Evolutionary conservation across 1,140 invertebrate genomes (phyloP).

Genomic region (Pogonus chalceus): DNA sequence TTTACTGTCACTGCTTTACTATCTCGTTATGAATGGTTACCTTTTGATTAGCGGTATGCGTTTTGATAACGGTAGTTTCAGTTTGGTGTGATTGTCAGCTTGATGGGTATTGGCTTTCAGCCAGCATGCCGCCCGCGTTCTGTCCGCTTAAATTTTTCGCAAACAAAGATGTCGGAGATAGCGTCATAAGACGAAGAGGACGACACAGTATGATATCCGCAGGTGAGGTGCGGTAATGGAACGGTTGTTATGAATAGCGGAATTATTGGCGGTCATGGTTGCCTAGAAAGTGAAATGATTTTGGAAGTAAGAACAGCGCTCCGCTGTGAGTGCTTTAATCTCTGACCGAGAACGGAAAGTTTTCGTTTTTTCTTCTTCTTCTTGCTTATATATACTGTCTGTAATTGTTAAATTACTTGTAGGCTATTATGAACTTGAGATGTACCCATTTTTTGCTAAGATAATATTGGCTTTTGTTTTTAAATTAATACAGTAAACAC

Average conservation of each 20-base stretch:
- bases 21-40: slow-evolving; percentile 3
- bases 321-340: too few species aligned
- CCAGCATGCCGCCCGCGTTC: background rate
- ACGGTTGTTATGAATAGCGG: slow-evolving; percentile 1
- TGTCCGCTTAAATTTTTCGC: background rate
- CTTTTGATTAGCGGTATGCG: background rate
- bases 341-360: too few species aligned
- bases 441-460: too few species aligned
- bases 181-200: background rate
- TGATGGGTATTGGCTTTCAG: background rate
- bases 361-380: too few species aligned
- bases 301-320: too few species aligned
- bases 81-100: slow-evolving; percentile 2
- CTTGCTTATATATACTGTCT: too few species aligned
- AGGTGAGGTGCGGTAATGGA: slow-evolving; percentile 8
- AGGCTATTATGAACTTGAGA: too few species aligned
- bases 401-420: too few species aligned
- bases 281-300: slow-evolving; percentile 6
- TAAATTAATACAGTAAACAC: too few species aligned
- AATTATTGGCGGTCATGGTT: background rate
- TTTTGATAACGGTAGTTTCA: background rate
- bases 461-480: too few species aligned
- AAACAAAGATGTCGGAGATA: background rate
- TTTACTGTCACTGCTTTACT: slow-evolving; percentile 1
- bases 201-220: background rate